Evolutionary conservation across 1,140 invertebrate genomes (phyloP).

Genomic region (Phymorhynchus buccinoides): DNA sequence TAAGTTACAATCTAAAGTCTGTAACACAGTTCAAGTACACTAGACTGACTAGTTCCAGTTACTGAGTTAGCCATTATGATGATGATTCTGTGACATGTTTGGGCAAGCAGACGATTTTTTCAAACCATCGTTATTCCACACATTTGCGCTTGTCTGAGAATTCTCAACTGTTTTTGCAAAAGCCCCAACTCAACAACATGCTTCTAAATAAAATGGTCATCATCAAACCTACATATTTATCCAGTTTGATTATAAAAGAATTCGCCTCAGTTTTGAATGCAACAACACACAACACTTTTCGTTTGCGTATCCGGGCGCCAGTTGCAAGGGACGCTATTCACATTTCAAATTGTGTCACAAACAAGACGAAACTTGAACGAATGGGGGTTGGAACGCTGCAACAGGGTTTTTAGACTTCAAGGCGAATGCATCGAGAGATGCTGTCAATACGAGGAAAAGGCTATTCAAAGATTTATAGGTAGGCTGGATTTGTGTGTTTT

Average conservation of each 20-base stretch:
- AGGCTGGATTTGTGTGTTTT: not conserved
- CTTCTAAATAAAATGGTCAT: not conserved
- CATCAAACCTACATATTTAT: too few species aligned
- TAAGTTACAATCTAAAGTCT: too few species aligned
- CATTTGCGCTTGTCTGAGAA: not conserved
- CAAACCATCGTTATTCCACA: not conserved
- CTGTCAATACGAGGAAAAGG: slow-evolving; percentile 27
- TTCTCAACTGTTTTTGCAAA: not conserved
- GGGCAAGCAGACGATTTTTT: slow-evolving; percentile 3
- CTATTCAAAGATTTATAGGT: slow-evolving; percentile 32
- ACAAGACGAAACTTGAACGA: not conserved
- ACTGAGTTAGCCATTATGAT: too few species aligned
- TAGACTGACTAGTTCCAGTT: too few species aligned
- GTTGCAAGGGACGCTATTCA: slow-evolving; percentile 9
- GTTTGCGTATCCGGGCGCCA: slow-evolving; percentile 1
- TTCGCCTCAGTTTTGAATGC: not conserved
- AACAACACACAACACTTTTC: not conserved
- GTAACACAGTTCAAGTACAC: too few species aligned
- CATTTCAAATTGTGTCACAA: not conserved
- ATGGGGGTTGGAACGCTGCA: not conserved
- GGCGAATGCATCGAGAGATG: not conserved
- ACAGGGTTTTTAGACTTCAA: too few species aligned
- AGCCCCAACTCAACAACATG: not conserved
- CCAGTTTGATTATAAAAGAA: not conserved
- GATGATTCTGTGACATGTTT: too few species aligned